Percentiles rank a stretch among this genome's conserved stretches.
Evolutionary conservation across 2,113 vertebrate species (phyloP).

Genomic region (Cranoglanis bouderius): DNA sequence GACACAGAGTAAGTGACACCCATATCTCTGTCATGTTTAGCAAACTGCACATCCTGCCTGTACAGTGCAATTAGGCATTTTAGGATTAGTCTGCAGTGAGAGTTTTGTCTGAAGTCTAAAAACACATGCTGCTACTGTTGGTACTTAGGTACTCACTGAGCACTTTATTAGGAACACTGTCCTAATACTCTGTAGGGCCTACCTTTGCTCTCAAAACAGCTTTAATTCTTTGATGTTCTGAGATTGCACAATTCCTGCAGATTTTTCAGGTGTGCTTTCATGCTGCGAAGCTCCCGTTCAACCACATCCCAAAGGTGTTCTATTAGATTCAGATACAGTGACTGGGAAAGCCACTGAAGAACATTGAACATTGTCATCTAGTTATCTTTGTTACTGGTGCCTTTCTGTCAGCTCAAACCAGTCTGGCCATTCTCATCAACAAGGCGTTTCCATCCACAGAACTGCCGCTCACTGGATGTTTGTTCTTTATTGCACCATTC

Average conservation of each 20-base stretch:
- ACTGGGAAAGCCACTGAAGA: too few relatives aligned
- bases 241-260: not conserved
- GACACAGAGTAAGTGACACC: constrained; percentile 72
- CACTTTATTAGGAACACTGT: not conserved
- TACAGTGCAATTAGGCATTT: not conserved
- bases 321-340: too few relatives aligned
- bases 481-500: not conserved
- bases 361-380: not conserved
- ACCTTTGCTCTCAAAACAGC: not conserved
- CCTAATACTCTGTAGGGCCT: not conserved
- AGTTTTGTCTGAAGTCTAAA: not conserved
- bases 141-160: not conserved
- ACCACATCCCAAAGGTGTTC: too few relatives aligned
- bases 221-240: not conserved
- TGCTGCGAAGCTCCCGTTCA: too few relatives aligned
- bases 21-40: not conserved
- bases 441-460: not conserved
- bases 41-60: not conserved
- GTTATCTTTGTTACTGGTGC: not conserved
- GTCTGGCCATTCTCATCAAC: not conserved
- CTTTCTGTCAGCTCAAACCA: not conserved
- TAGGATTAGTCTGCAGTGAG: not conserved
- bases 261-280: not conserved
- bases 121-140: not conserved
- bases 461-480: not conserved